Evolutionary conservation across 2,888 invertebrate genomes (phyloP), one percentile per base, ranked within the genome.

Genomic region (Cancer borealis): DNA sequence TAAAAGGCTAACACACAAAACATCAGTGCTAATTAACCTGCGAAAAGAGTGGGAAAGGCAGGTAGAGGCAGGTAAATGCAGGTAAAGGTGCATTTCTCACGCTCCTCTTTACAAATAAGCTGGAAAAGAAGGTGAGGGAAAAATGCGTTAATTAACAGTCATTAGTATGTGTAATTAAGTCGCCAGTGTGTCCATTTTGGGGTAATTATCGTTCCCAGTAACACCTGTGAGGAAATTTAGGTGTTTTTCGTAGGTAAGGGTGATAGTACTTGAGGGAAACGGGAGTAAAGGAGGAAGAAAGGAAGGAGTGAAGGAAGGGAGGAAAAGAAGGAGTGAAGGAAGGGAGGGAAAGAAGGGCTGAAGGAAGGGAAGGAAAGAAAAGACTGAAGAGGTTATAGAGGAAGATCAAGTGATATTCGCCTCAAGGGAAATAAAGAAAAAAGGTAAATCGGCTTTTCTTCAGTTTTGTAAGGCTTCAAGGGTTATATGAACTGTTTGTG

Each of bases 11-110:
- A 79, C 79, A n/a, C 79, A 4, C 26, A 79, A 79, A 79, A 26
- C 79, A 79, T 26, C n/a, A 79, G 14, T 26, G 79, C 79, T 79
- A 79, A 79, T 79, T 79, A 79, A 79, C 79, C n/a, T 79, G 79
- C 26, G 26, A 79, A 30, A 79, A 26, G 12, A 79, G 79, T 1
- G 79, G 17, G 79, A 79, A 30, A 17, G 17, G 79, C 4, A 17
- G 26, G 79, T 21, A 79, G 6, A 17, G 17, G 79, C 4, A 17
- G 26, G 79, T 21, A 66, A 21, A 79, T 5, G 66, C 66, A 66
- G 66, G n/a, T 21, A 17, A 17, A 66, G 79, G 30, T 26, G 79
- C 3, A 79, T 79, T 79, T 26, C 79, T 26, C 79, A 26, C 79
- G 26, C 79, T 26, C 17, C 30, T 79, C 17, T 79, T 79, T 79